A percentile compares a stretch with the other conserved stretches of the same genome.
phyloP scores from a whole-genome alignment of 1,140 invertebrate species.

The Philotrypesis tridentata region DNA sequence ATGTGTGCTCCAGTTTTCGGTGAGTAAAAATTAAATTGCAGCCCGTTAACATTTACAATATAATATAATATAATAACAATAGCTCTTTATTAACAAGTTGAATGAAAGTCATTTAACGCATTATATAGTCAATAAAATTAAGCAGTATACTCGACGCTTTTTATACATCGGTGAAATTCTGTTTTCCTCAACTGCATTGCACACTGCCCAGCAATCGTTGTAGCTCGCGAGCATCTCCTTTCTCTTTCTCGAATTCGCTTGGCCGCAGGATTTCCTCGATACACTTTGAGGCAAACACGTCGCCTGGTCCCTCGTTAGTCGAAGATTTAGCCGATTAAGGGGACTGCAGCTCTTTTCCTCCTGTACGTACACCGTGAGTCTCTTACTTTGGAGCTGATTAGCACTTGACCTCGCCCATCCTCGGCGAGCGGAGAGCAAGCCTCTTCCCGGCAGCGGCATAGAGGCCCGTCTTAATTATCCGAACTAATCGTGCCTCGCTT shows the following conservation, averaged over 20 bases:
- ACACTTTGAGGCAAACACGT: background rate
- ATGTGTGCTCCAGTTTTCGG: too few relatives aligned
- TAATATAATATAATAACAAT: background rate
- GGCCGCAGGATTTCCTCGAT: slow-evolving; percentile 19
- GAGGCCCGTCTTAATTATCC: slow-evolving; percentile 47
- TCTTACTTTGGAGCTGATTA: slow-evolving; percentile 37
- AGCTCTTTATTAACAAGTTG: too few relatives aligned
- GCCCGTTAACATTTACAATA: background rate
- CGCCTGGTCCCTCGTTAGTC: slow-evolving; percentile 33
- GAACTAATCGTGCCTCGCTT: slow-evolving; percentile 34
- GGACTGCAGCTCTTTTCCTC: slow-evolving; percentile 25
- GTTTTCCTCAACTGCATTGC: background rate
- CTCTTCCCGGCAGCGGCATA: background rate
- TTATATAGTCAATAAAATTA: too few relatives aligned
- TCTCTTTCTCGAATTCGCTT: slow-evolving; percentile 34
- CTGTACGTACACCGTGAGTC: slow-evolving; percentile 10
- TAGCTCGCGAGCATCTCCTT: background rate
- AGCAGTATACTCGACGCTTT: too few relatives aligned
- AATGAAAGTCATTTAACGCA: too few relatives aligned
- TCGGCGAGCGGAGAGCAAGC: background rate
- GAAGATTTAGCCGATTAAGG: slow-evolving; percentile 43
- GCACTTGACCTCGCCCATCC: slow-evolving; percentile 46
- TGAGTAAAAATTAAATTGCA: too few relatives aligned
- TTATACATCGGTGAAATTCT: background rate
- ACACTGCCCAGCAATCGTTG: slow-evolving; percentile 13